These are phyloP conservation scores for Hyposoter dolosus DNA, from an alignment of 2,888 invertebrate genomes.

Conservation along the genomic window DNA sequence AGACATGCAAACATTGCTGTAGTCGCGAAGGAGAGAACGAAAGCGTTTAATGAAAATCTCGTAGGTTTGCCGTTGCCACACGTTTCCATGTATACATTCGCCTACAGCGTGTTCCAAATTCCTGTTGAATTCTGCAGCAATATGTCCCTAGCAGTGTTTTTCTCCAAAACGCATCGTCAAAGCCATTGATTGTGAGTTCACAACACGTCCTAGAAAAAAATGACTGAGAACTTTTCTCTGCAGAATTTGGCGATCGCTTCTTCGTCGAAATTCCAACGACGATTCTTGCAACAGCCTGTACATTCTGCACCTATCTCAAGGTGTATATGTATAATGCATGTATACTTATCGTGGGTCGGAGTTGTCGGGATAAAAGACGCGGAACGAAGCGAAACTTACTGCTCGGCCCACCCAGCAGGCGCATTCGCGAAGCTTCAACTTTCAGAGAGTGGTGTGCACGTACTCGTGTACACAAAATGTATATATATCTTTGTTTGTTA, in stretches of 20 bases:
- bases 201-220: neutral
- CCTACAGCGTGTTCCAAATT: conserved; percentile 14
- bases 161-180: neutral
- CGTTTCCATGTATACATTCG: conserved; percentile 37
- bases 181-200: too few species aligned
- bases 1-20: conserved; percentile 53
- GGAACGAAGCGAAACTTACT: conserved; percentile 54
- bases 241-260: neutral
- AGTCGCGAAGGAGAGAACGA: conserved; percentile 17
- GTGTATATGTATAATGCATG: conserved; percentile 25
- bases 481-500: conserved; percentile 17
- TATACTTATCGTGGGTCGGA: conserved; percentile 32
- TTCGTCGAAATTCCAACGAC: neutral
- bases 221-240: neutral
- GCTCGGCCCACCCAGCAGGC: conserved; percentile 73
- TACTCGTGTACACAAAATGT: neutral
- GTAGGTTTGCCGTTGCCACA: conserved; percentile 55
- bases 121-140: too few species aligned
- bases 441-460: conserved; percentile 17
- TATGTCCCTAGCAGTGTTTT: neutral
- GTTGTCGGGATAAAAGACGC: conserved; percentile 54
- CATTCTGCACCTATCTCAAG: neutral
- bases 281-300: neutral
- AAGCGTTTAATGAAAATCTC: conserved; percentile 64
- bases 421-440: conserved; percentile 56